These are phyloP conservation scores for Microctenopoma lineatum DNA, from an alignment of 2,797 vertebrate species.

Conservation along the genomic window DNA sequence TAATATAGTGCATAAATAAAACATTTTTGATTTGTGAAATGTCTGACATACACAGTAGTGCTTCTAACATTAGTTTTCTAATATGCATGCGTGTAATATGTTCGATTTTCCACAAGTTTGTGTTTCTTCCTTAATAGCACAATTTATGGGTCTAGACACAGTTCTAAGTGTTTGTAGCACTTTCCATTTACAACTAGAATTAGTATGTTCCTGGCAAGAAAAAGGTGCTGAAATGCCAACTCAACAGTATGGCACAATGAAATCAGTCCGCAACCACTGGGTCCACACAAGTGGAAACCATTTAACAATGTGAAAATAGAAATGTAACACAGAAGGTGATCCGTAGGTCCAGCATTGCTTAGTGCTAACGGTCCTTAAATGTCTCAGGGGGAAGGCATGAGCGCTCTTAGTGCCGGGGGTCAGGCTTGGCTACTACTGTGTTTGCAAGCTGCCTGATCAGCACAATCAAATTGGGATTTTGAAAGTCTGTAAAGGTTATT, in stretches of 20 bases:
- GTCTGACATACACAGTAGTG: neutral
- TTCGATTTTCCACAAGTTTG: slow-evolving; percentile 54
- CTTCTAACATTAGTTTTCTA: slow-evolving; percentile 4
- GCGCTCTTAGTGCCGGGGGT: slow-evolving; percentile 1
- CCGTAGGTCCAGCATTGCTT: neutral
- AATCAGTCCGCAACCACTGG: slow-evolving; percentile 39
- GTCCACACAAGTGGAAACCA: slow-evolving; percentile 38
- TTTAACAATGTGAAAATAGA: slow-evolving; percentile 47
- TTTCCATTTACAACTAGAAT: slow-evolving; percentile 58
- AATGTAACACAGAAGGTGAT: slow-evolving; percentile 7
- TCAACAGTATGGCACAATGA: slow-evolving; percentile 53
- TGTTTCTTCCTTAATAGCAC: slow-evolving; percentile 37
- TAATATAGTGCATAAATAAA: neutral
- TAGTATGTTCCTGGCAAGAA: slow-evolving; percentile 66
- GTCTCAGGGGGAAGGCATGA: slow-evolving; percentile 37
- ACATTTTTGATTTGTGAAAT: neutral
- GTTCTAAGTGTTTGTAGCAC: slow-evolving; percentile 57
- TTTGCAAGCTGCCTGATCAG: slow-evolving; percentile 54
- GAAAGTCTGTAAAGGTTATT: slow-evolving; percentile 53
- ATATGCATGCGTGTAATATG: slow-evolving; percentile 30
- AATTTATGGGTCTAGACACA: slow-evolving; percentile 72
- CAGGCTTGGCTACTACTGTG: slow-evolving; percentile 6
- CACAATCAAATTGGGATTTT: slow-evolving; percentile 47
- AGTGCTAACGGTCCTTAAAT: slow-evolving; percentile 40
- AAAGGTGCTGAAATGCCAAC: slow-evolving; percentile 54